These are phyloP conservation scores for Matsumyia berberina DNA, from an alignment of 2,888 invertebrate species.

Conservation along the genomic window DNA sequence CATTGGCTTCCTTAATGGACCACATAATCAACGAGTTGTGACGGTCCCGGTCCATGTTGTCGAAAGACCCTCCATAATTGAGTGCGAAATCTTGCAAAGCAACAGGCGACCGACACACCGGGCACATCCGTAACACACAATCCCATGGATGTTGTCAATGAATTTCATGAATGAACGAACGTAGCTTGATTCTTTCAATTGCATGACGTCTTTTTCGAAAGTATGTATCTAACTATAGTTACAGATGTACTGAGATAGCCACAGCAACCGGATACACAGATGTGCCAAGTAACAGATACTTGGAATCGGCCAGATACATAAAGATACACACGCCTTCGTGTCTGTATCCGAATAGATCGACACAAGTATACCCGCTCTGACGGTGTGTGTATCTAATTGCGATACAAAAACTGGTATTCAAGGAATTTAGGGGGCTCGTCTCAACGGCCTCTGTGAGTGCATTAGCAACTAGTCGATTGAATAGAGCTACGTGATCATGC, in stretches of 20 bases:
- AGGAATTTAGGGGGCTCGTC: conserved; percentile 76
- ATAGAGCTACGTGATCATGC: conserved; percentile 68
- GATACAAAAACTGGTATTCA: conserved; percentile 70
- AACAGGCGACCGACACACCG: conserved; percentile 25
- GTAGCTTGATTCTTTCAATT: conserved; percentile 36
- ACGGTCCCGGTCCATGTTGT: conserved; percentile 15
- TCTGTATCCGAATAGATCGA: conserved; percentile 36
- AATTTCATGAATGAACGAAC: conserved; percentile 65
- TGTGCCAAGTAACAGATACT: conserved; percentile 38
- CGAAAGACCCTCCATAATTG: conserved; percentile 44
- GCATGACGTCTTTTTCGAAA: conserved; percentile 47
- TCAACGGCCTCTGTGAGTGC: conserved; percentile 58
- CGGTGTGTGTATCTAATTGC: conserved; percentile 55
- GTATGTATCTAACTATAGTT: conserved; percentile 33
- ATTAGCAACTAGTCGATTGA: conserved; percentile 40
- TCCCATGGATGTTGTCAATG: conserved; percentile 65
- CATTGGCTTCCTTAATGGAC: conserved; percentile 26
- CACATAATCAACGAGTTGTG: background rate
- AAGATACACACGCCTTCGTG: conserved; percentile 32
- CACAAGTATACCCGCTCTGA: conserved; percentile 9
- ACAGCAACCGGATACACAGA: conserved; percentile 6
- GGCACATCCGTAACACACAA: conserved; percentile 57
- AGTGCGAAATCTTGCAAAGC: conserved; percentile 46
- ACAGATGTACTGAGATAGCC: background rate
- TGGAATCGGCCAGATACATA: background rate